These are phyloP conservation scores for Crotalus horridus DNA, from an alignment of 2,113 vertebrate genomes.

Conservation along the genomic window DNA sequence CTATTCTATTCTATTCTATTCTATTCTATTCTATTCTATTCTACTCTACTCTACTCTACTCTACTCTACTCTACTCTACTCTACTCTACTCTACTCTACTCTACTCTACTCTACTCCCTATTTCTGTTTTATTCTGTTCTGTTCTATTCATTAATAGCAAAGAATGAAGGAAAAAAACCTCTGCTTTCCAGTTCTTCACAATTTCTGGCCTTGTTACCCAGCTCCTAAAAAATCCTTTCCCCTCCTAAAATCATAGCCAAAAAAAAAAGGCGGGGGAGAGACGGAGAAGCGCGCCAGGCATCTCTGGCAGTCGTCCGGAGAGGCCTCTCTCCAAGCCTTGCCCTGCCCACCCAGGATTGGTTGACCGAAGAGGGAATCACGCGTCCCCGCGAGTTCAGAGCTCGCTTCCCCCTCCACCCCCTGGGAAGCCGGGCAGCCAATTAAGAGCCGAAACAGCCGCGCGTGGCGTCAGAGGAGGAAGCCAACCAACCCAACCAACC, in stretches of 20 bases:
- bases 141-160: not conserved
- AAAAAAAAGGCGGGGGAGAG: not conserved
- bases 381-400: not conserved
- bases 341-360: not conserved
- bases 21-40: too few relatives aligned
- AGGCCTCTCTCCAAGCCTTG: not conserved
- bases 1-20: too few relatives aligned
- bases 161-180: not conserved
- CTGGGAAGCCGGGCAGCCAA: not conserved
- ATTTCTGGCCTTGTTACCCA: not conserved
- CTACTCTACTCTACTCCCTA: too few relatives aligned
- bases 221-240: not conserved
- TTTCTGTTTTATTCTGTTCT: too few relatives aligned
- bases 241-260: not conserved
- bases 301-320: not conserved
- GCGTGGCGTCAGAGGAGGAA: not conserved
- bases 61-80: too few relatives aligned
- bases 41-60: too few relatives aligned
- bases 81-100: too few relatives aligned
- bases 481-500: not conserved
- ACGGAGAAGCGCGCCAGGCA: not conserved
- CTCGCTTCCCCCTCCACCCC: not conserved
- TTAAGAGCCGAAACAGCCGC: not conserved
- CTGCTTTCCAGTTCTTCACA: not conserved
- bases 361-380: not conserved